These are phyloP conservation scores for Columba janthina DNA, from an alignment of 2,113 vertebrate species.

Conservation along the genomic window DNA sequence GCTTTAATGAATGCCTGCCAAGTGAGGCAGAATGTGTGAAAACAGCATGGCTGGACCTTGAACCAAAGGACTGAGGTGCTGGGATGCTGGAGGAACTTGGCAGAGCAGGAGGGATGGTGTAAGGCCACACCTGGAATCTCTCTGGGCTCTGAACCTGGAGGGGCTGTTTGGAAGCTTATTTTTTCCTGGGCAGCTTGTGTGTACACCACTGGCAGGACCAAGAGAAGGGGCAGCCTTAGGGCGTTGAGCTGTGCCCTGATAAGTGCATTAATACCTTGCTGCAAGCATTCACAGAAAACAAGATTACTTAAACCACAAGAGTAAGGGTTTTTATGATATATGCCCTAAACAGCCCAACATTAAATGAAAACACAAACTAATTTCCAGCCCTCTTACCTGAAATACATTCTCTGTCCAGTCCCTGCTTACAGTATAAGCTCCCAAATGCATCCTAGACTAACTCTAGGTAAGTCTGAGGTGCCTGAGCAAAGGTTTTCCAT, in stretches of 20 bases:
- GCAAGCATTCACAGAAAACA: not conserved
- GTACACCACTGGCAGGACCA: not conserved
- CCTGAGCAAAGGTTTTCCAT: not conserved
- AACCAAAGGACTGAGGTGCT: not conserved
- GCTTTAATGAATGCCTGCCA: constrained; percentile 15
- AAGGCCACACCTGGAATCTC: not conserved
- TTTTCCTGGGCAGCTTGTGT: not conserved
- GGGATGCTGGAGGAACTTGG: not conserved
- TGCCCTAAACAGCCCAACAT: not conserved
- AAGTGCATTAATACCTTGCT: not conserved
- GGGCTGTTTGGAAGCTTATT: not conserved
- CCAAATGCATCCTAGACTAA: not conserved
- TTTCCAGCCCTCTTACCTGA: not conserved
- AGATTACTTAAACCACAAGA: not conserved
- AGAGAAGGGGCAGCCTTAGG: not conserved
- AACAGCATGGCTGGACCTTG: not conserved
- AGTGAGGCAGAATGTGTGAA: not conserved
- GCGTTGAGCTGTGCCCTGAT: not conserved
- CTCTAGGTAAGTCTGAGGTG: not conserved
- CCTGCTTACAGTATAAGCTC: not conserved
- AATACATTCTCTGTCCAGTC: not conserved
- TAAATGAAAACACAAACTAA: not conserved
- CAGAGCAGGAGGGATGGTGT: not conserved
- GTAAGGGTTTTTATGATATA: not conserved
- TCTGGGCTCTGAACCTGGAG: not conserved